These are phyloP conservation scores for Catonia carolina DNA, from an alignment of 2,888 invertebrate species.

Conservation along the genomic window DNA sequence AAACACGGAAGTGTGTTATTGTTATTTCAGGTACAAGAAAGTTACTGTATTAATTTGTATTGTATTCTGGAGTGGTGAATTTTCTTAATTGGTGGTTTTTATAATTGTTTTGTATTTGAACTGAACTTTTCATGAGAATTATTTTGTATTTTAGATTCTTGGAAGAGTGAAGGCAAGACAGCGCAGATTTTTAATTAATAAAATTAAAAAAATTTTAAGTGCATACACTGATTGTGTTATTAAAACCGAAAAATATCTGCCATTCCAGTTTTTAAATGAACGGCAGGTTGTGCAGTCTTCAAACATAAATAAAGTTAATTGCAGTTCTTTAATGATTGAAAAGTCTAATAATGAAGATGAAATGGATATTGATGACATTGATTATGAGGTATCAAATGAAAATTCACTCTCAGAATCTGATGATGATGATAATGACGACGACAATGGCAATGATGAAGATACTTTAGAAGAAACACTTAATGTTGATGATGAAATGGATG, in stretches of 20 bases:
- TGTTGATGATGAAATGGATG: conserved; percentile 5
- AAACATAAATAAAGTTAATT: not conserved
- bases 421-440: conserved; percentile 35
- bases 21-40: no score
- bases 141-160: conserved; percentile 45
- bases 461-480: not conserved
- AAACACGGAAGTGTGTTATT: no score
- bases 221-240: conserved; percentile 48
- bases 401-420: conserved; percentile 20
- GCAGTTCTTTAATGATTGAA: not conserved
- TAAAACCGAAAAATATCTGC: conserved; percentile 25
- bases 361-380: conserved; percentile 13
- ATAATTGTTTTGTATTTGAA: no score
- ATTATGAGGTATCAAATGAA: conserved; percentile 20
- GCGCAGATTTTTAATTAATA: conserved; percentile 48
- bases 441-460: conserved; percentile 35
- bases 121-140: no score
- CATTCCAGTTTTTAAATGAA: conserved; percentile 4
- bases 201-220: conserved; percentile 56
- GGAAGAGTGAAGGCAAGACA: conserved; percentile 52
- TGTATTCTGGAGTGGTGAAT: no score
- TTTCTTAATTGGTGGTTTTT: no score
- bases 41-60: no score
- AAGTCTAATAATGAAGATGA: conserved; percentile 25
- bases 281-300: not conserved